phyloP scores from a whole-genome alignment of 2,888 invertebrate species.

The Hermaeophaga mercurialis region DNA sequence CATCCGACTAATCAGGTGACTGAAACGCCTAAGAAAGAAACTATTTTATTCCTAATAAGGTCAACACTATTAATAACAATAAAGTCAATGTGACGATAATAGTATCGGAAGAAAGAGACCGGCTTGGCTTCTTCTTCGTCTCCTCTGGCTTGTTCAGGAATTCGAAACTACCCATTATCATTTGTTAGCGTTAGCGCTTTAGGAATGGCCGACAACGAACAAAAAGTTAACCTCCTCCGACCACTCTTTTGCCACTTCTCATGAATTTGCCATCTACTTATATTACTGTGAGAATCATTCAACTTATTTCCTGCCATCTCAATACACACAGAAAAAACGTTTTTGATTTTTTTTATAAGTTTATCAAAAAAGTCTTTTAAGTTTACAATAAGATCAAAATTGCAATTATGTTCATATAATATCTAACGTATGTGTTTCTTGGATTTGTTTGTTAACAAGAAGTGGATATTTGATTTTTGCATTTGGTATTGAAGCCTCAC shows the following conservation, averaged over 20 bases:
- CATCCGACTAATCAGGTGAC: slow-evolving; percentile 55
- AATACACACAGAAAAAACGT: slow-evolving; percentile 1
- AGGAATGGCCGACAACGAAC: slow-evolving; percentile 44
- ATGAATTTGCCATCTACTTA: slow-evolving; percentile 27
- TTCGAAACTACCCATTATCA: slow-evolving; percentile 58
- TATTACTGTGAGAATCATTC: slow-evolving; percentile 20
- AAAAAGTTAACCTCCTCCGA: slow-evolving; percentile 37
- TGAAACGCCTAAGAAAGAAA: slow-evolving; percentile 55
- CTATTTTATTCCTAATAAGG: slow-evolving; percentile 56
- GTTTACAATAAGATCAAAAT: neutral
- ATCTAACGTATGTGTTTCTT: too few species aligned
- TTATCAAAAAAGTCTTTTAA: slow-evolving; percentile 7
- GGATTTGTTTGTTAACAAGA: too few species aligned
- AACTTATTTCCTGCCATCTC: neutral
- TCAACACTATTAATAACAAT: slow-evolving; percentile 59
- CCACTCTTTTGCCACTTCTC: slow-evolving; percentile 25
- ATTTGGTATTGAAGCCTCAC: too few species aligned
- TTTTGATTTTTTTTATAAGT: neutral
- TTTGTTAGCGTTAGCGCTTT: slow-evolving; percentile 53
- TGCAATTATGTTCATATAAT: too few species aligned
- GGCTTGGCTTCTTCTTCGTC: slow-evolving; percentile 28
- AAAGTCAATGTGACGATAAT: slow-evolving; percentile 60
- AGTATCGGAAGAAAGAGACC: slow-evolving; percentile 55
- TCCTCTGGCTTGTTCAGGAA: slow-evolving; percentile 51
- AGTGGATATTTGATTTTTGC: too few species aligned